These are phyloP conservation scores for Spilogale gracilis DNA, from an alignment of 2,113 vertebrate genomes.

Conservation along the genomic window DNA sequence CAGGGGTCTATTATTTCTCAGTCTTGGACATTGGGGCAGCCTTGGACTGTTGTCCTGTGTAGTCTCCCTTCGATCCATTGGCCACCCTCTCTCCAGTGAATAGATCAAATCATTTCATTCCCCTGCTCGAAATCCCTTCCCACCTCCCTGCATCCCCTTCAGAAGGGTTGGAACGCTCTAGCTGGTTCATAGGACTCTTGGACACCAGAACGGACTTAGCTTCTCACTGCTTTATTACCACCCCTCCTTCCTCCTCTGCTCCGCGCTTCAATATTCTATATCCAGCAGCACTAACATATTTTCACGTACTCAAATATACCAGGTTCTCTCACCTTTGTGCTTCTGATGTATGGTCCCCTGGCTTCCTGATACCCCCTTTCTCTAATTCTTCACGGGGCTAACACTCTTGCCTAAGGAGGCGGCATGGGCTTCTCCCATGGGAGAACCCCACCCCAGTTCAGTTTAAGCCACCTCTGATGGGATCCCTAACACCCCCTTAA, in stretches of 20 bases:
- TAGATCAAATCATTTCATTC: neutral
- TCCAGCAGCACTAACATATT: neutral
- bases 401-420: neutral
- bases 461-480: neutral
- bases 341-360: neutral
- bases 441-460: neutral
- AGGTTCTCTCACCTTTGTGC: neutral
- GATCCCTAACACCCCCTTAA: neutral
- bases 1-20: neutral
- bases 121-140: neutral
- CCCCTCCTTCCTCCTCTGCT: neutral
- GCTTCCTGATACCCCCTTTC: neutral
- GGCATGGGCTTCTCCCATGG: neutral
- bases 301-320: neutral
- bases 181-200: neutral
- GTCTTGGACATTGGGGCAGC: neutral
- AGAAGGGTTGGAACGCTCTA: neutral
- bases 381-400: neutral
- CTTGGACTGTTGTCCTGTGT: neutral
- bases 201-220: neutral
- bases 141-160: neutral
- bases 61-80: neutral
- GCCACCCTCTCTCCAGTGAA: neutral
- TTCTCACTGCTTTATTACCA: neutral
- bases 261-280: too few species aligned